Evolutionary conservation across 2,113 vertebrate genomes (phyloP), one percentile per base, ranked within the genome.

Genomic region (Anoura caudifer): DNA sequence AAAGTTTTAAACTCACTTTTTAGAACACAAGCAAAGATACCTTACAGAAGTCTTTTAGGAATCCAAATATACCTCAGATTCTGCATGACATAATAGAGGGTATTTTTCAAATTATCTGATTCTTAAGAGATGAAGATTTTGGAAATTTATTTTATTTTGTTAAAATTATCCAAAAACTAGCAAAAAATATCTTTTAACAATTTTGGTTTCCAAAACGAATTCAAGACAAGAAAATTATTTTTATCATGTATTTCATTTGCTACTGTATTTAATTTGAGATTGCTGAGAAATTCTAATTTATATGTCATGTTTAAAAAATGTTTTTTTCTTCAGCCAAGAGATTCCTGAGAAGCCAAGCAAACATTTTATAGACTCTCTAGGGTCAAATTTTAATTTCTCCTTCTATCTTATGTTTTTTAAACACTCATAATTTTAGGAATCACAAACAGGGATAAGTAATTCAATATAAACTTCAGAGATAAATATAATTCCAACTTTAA

Each of bases 11-110:
- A 82, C 50, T 61, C 19, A 8, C 11, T 81, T 91, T 75, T 85
- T 70, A 91, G 50, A 93, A 86, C 10, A 73, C n/a, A 94, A 93
- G 36, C 87, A 85, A 73, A 94, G 72, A 81, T 28, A 85, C 59
- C 22, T 76, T 50, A 91, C 1, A 63, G 17, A 80, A 43, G 13
- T 38, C 59, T 76, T 50, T 89, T 85, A 88, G 54, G 19, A 85
- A 88, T 61, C 16, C 65, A 67, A 81, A 91, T 33, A 38, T 45
- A 76, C 52, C 31, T 90, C 81, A 67, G 43, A 41, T 77, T 61
- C 83, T n/a, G 19, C 47, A 80, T 36, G 43, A 85, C 16, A 96
- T 43, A 76, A 59, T 86, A 80, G 22, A 86, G 22, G 17, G 5
- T 96, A 17, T 52, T 90, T 91, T 96, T 52, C 63, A 92, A 72